Evolutionary conservation across 2,888 invertebrate species (phyloP).

Genomic region (Oscheius onirici): DNA sequence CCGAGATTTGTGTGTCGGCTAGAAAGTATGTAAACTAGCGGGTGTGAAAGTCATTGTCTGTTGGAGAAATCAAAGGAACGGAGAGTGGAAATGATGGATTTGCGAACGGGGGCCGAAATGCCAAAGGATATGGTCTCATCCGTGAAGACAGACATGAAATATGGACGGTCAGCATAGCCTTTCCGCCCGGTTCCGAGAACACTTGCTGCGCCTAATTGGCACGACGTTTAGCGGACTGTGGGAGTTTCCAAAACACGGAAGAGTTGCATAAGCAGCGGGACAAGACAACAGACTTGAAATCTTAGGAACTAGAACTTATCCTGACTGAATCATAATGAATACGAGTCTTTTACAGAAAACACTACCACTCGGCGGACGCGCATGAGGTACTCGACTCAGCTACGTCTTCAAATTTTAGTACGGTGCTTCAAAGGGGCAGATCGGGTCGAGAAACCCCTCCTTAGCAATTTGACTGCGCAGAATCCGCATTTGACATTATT

Average conservation of each 20-base stretch:
- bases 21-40: conserved; percentile 4
- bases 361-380: no score
- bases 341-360: no score
- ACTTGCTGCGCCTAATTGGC: conserved; percentile 20
- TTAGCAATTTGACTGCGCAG: no score
- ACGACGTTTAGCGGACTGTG: background rate
- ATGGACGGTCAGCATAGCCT: conserved; percentile 26
- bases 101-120: background rate
- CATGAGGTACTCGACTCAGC: no score
- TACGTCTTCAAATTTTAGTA: no score
- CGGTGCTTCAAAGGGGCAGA: no score
- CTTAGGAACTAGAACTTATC: no score
- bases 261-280: background rate
- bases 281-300: background rate
- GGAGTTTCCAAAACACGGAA: conserved; percentile 13
- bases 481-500: no score
- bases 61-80: conserved; percentile 3
- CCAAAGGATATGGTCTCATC: background rate
- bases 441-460: no score
- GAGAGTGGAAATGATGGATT: conserved; percentile 4
- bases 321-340: no score
- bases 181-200: conserved; percentile 29
- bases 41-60: background rate
- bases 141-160: conserved; percentile 19
- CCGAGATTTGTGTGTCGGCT: background rate